A percentile compares a stretch with the other conserved stretches of the same genome.
These are phyloP conservation scores for Tenthredo distinguenda DNA, from an alignment of 2,888 invertebrate species.

Conservation along the genomic window DNA sequence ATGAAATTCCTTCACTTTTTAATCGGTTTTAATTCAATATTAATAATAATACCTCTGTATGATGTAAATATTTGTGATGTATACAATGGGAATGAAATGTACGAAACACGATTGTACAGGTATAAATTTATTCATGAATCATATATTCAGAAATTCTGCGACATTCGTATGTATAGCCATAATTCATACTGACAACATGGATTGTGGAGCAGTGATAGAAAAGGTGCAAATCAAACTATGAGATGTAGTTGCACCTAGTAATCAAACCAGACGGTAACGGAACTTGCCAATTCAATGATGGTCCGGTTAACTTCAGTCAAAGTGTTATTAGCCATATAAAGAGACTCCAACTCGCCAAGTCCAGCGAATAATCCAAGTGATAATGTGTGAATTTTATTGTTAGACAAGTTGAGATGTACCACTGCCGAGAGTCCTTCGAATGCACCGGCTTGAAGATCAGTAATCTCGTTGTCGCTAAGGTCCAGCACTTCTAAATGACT, in stretches of 20 bases:
- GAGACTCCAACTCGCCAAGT: not conserved
- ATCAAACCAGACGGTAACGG: slow-evolving; percentile 73
- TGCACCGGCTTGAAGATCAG: not conserved
- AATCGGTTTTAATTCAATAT: no score
- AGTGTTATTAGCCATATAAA: not conserved
- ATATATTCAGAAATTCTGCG: slow-evolving; percentile 72
- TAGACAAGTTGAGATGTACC: not conserved
- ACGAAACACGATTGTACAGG: not conserved
- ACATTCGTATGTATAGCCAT: slow-evolving; percentile 62
- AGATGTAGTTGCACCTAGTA: not conserved
- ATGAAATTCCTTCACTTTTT: no score
- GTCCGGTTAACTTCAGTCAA: slow-evolving; percentile 65
- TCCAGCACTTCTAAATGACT: slow-evolving; percentile 49
- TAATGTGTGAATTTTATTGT: not conserved
- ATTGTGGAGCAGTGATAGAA: not conserved
- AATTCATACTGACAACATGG: not conserved
- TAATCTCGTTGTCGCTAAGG: slow-evolving; percentile 56
- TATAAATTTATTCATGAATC: slow-evolving; percentile 65
- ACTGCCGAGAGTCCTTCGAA: not conserved
- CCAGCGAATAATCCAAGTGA: not conserved
- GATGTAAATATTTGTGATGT: not conserved
- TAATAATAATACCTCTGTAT: not conserved
- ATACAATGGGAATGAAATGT: not conserved
- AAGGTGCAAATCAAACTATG: not conserved
- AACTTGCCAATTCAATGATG: slow-evolving; percentile 66